These are phyloP conservation scores for Falcunculus frontatus DNA, from an alignment of 2,113 vertebrate genomes.

Conservation along the genomic window DNA sequence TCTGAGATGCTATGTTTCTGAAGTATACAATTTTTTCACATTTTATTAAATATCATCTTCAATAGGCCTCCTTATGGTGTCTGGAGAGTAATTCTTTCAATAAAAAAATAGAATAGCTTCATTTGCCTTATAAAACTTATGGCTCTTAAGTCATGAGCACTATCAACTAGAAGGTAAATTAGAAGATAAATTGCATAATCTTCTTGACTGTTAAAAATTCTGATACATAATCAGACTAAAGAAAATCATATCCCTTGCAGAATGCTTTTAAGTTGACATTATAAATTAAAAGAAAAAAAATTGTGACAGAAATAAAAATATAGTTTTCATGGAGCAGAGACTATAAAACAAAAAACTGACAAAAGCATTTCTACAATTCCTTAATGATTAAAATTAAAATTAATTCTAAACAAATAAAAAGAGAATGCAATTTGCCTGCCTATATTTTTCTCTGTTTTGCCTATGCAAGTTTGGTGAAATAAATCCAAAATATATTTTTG, in stretches of 20 bases:
- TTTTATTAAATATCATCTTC: background rate
- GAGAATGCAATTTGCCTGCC: background rate
- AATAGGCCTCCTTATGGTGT: background rate
- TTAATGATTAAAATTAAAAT: background rate
- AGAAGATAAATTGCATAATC: background rate
- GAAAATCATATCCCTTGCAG: background rate
- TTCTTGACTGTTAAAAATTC: background rate
- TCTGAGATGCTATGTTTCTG: background rate
- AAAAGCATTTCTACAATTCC: background rate
- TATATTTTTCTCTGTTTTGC: background rate
- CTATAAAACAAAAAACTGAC: background rate
- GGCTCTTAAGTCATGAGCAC: background rate
- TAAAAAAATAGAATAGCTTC: background rate
- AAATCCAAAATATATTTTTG: background rate
- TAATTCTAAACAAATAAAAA: background rate
- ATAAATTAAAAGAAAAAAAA: background rate
- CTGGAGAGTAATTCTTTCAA: background rate
- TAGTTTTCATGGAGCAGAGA: background rate
- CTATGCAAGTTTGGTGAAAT: background rate
- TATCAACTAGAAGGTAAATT: background rate
- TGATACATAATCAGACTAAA: background rate
- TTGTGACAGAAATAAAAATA: background rate
- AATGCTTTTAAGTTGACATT: background rate
- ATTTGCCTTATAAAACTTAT: background rate
- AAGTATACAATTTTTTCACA: background rate